Evolutionary conservation across 2,113 vertebrate species (phyloP).

Genomic region (Ammodytes dubius): DNA sequence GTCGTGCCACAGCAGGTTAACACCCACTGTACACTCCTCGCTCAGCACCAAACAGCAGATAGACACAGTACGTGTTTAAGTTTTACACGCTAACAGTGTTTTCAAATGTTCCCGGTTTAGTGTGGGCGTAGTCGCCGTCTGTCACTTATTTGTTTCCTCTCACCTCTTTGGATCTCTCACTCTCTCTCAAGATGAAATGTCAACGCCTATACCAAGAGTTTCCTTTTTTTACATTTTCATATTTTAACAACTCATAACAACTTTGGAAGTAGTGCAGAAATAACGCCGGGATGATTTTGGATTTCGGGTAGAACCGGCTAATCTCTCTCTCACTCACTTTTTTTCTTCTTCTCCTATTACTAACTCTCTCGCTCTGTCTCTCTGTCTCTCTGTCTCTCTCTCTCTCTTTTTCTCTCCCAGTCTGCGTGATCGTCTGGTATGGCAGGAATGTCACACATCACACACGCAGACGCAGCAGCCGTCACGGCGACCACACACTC

Average conservation of each 20-base stretch:
- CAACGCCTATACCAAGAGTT: neutral
- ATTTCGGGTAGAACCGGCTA: neutral
- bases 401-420: slow-evolving; percentile 3
- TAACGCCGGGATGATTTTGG: slow-evolving; percentile 4
- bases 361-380: neutral
- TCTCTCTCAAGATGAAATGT: neutral
- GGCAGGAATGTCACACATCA: slow-evolving; percentile 80
- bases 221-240: neutral
- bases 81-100: neutral
- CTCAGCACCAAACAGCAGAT: neutral
- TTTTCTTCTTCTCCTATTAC: neutral
- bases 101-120: neutral
- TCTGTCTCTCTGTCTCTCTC: slow-evolving; percentile 1
- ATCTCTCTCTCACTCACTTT: neutral
- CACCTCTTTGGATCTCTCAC: neutral
- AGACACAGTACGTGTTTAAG: neutral
- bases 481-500: slow-evolving; percentile 65
- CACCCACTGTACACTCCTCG: neutral
- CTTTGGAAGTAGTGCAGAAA: neutral
- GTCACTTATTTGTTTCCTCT: neutral
- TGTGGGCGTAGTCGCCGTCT: neutral
- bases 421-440: slow-evolving; percentile 78
- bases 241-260: neutral
- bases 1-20: neutral
- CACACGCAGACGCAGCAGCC: slow-evolving; percentile 56